Percentiles rank a stretch among this genome's conserved stretches.
phyloP scores from a whole-genome alignment of 2,797 vertebrate genomes.

The Sebastes melanostomus region DNA sequence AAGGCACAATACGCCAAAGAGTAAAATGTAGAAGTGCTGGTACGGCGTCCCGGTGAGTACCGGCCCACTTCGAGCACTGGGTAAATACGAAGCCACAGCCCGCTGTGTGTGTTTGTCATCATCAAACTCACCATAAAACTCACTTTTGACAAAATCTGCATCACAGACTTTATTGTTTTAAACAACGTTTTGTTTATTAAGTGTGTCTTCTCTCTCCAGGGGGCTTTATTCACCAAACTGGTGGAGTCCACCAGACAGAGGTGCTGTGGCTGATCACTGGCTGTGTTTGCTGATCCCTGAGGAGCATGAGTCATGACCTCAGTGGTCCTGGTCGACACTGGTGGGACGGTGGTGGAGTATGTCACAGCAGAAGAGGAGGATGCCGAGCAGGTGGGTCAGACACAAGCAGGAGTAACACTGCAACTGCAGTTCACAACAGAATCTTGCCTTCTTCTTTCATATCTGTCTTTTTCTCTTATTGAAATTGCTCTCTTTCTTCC shows the following conservation, averaged over 20 bases:
- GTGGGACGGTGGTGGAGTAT: slow-evolving; percentile 89
- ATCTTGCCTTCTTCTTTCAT: no score
- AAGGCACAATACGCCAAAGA: no score
- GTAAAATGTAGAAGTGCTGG: no score
- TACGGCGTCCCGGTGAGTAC: no score
- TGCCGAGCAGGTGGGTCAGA: slow-evolving; percentile 71
- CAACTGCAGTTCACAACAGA: background rate
- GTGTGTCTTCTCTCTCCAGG: slow-evolving; percentile 31
- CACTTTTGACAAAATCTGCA: background rate
- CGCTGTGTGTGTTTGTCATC: background rate
- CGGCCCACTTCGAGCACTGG: no score
- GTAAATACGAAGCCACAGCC: no score
- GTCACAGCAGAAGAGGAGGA: slow-evolving; percentile 85
- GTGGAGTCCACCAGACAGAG: slow-evolving; percentile 32
- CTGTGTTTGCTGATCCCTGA: slow-evolving; percentile 9
- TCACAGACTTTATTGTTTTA: background rate
- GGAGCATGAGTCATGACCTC: slow-evolving; percentile 93
- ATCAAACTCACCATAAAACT: background rate
- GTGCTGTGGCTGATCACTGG: slow-evolving; percentile 14
- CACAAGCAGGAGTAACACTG: background rate
- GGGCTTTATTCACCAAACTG: background rate
- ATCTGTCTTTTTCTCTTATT: background rate
- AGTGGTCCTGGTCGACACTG: slow-evolving; percentile 89
- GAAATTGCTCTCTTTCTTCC: background rate
- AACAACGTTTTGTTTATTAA: background rate